Conservation (phyloP, 2,113 vertebrate genomes). For the Saimiri boliviensis region DNA sequence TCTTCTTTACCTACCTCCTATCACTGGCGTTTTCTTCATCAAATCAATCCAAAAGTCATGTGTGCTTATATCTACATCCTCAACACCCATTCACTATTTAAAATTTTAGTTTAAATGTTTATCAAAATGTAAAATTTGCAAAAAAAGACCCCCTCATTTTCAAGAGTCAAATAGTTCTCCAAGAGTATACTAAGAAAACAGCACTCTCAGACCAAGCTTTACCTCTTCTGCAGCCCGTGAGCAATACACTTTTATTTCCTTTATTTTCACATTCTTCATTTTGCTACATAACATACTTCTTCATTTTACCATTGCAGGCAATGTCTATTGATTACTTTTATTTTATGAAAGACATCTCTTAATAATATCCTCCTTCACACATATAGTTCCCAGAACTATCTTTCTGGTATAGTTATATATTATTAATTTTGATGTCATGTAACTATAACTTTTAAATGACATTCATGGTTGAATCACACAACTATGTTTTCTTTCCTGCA, state of each 20-base stretch:
- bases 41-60: not conserved
- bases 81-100: not conserved
- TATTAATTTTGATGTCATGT: not conserved
- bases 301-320: not conserved
- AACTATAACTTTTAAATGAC: not conserved
- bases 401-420: not conserved
- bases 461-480: not conserved
- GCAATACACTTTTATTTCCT: not conserved
- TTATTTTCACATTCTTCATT: not conserved
- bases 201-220: not conserved
- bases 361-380: not conserved
- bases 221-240: not conserved
- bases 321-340: not conserved
- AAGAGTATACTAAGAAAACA: not conserved
- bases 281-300: not conserved
- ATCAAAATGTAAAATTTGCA: not conserved
- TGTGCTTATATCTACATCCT: not conserved
- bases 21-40: not conserved
- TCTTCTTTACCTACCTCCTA: not conserved
- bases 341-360: not conserved
- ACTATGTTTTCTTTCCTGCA: not conserved
- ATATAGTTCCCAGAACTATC: not conserved
- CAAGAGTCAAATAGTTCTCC: not conserved
- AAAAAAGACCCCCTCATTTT: not conserved
- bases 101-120: not conserved